These are phyloP conservation scores for Pseudococcus jackbeardsleyi DNA, from an alignment of 2,888 invertebrate genomes.

Conservation along the genomic window DNA sequence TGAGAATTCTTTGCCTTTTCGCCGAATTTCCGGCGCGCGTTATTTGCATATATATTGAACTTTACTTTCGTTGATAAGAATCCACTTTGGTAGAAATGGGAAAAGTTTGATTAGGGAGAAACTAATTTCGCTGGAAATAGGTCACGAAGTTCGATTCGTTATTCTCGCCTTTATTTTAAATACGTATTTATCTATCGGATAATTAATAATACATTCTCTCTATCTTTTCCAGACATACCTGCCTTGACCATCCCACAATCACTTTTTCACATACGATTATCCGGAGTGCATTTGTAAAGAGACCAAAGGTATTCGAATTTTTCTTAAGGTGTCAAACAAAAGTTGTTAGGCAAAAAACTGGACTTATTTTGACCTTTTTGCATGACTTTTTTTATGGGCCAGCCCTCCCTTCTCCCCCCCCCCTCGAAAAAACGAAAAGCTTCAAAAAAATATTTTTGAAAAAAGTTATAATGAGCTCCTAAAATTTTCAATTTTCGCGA, in stretches of 20 bases:
- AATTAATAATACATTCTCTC: slow-evolving; percentile 4
- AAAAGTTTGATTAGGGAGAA: slow-evolving; percentile 62
- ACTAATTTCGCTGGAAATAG: slow-evolving; percentile 58
- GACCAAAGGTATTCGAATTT: no score
- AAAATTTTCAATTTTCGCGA: no score
- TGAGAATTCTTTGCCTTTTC: slow-evolving; percentile 32
- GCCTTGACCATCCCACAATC: background rate
- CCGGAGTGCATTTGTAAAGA: no score
- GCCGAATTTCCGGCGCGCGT: slow-evolving; percentile 19
- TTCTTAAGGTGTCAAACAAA: no score
- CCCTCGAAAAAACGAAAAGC: no score
- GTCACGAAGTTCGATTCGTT: slow-evolving; percentile 60
- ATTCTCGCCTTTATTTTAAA: slow-evolving; percentile 11
- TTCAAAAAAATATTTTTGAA: no score
- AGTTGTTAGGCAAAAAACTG: no score
- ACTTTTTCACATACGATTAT: background rate
- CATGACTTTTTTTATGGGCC: no score
- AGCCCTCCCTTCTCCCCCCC: no score
- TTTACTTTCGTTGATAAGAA: slow-evolving; percentile 61
- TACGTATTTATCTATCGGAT: slow-evolving; percentile 22
- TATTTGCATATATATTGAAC: slow-evolving; percentile 63
- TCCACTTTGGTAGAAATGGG: slow-evolving; percentile 59
- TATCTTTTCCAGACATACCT: background rate
- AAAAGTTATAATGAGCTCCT: no score
- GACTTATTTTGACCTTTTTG: no score